A percentile compares a stretch with the other conserved stretches of the same genome.
Evolutionary conservation across 2,888 invertebrate genomes (phyloP).

Genomic region (Willowsia nigromaculata): DNA sequence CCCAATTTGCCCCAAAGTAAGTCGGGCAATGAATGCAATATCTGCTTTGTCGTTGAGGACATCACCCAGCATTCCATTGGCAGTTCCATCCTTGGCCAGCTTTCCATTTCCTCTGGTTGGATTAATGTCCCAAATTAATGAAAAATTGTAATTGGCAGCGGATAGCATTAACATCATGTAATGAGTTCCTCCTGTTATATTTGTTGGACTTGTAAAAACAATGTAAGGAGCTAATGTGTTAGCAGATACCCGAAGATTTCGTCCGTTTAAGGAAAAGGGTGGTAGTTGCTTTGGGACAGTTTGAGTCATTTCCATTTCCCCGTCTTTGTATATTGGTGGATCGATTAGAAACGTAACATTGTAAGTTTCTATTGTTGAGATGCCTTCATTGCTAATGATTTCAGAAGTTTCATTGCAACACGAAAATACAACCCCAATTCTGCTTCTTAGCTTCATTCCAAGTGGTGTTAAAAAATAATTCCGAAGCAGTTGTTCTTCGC

Average conservation of each 20-base stretch:
- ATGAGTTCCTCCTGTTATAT: constrained; percentile 70
- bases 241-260: constrained; percentile 56
- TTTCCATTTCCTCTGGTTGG: constrained; percentile 68
- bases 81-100: constrained; percentile 52
- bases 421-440: constrained; percentile 48
- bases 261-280: constrained; percentile 43
- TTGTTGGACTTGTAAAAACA: background rate
- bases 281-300: background rate
- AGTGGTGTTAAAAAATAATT: background rate
- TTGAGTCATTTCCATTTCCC: constrained; percentile 30
- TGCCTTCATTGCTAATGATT: background rate
- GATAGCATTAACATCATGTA: constrained; percentile 66
- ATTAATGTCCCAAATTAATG: constrained; percentile 69
- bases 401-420: background rate
- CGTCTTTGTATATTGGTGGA: constrained; percentile 44
- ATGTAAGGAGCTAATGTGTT: constrained; percentile 72
- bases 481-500: constrained; percentile 6
- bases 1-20: constrained; percentile 67
- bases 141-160: constrained; percentile 62
- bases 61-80: constrained; percentile 72
- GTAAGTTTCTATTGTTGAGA: no score
- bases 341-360: background rate
- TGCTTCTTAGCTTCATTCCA: constrained; percentile 9
- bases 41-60: constrained; percentile 68
- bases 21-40: constrained; percentile 71